Evolutionary conservation across 2,113 vertebrate species (phyloP), one percentile per base, ranked within the genome.

Genomic region (Osmerus eperlanus): DNA sequence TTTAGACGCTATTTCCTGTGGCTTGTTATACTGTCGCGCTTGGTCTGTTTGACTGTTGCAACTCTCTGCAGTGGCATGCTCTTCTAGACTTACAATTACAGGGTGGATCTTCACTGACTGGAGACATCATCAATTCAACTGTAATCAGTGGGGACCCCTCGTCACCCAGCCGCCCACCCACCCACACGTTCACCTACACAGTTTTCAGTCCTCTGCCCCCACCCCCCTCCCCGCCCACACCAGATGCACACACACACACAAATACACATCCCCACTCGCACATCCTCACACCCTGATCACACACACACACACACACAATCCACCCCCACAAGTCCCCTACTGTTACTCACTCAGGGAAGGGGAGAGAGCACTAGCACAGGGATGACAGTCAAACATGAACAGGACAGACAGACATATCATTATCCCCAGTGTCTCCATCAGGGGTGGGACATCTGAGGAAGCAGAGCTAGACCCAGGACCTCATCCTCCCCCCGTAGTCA

Each of bases 381-480:
- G 62, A 65, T 86, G 86, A 86, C 86, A 86, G 83, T 84, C 53
- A 65, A 67, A 56, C 64, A 53, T 62, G 64, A 74, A 86, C 84
- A 84, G 76, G 87, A 89, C 76, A 74, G 68, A 86, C 84, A 86
- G 89, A 83, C 85, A 80, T 85, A 88, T 90, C 88, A 91, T 89
- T 91, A 89, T 86, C 83, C 81, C 21, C 29, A 83, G 84, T 78
- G 78, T 87, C 78, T 90, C 82, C 85, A 41, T 32, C 32, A 13
- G 32, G 74, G 77, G 65, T 78, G 78, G 79, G 78, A 76, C 85
- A 76, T 82, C 83, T 32, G 29, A 32, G 29, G 85, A 82, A 81
- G 70, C 66, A 73, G 68, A 81, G 83, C 87, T 76, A 73, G 69
- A 73, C 83, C 81, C 76, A 83, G 82, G 84, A 81, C 85, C 82